Evolutionary conservation across 2,113 vertebrate genomes (phyloP), one percentile per base, ranked within the genome.

Genomic region (Tetrao urogallus): DNA sequence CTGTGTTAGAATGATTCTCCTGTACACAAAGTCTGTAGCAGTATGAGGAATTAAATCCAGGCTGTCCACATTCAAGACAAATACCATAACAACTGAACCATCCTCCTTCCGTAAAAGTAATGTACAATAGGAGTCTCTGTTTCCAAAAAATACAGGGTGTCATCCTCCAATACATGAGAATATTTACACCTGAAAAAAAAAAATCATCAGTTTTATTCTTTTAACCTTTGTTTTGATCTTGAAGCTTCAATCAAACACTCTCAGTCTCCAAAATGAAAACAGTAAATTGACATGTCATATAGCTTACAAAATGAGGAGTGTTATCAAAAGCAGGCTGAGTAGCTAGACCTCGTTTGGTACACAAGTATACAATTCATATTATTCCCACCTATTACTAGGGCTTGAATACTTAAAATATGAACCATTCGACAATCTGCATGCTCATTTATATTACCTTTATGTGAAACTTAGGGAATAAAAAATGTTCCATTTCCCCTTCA

Each of bases 161-260:
- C 84, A 80, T 43, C 42, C 32, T 86, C 38, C 0, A 1, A 78
- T 70, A 67, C 10, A 17, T 1, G 3, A 80, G 67, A 42, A 60
- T 89, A 77, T 93, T 89, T 91, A 88, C 79, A 86, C 78, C 81
- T 80, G 32, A 34, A 24, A 21, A 11, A 25, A 67, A 88, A 60
- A 88, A 86, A 92, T 64, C 82, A 84, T 82, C 43, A 63, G 66
- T 91, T 92, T 77, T 89, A 87, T 81, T 77, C 56, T 64, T 95
- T 94, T 97, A 95, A 97, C 97, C 96, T 97, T 95, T 93, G 21
- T 86, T 94, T 93, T 97, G 91, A 95, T 95, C 96, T 97, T 97
- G 95, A 96, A 70, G 94, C 87, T 96, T 90, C 96, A 88, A 93
- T 96, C 69, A 94, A 95, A 88, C 93, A 54, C 92, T 88, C 92